Evolutionary conservation across 2,797 vertebrate genomes (phyloP), one percentile per base, ranked within the genome.

Genomic region (Notolepis coatsorum): DNA sequence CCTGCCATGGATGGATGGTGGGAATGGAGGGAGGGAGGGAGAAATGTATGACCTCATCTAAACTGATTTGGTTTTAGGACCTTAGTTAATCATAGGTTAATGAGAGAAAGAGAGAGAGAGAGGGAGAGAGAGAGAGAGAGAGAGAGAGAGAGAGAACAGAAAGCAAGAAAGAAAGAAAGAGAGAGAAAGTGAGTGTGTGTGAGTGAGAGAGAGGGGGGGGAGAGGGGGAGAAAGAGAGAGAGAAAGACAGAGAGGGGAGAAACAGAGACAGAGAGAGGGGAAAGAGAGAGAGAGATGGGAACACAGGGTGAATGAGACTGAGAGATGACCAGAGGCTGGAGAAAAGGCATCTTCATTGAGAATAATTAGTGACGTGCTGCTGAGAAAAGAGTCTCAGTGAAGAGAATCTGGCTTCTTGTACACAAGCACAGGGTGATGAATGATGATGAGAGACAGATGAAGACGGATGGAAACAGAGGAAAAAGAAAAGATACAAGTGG

Each of bases 11-110:
- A 74, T 41, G 33, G 56, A 84, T 33, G 73, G 81, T 87, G 77
- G 76, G 83, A 87, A 83, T 54, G 53, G 62, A 73, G 59, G 66
- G 73, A 77, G 70, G 66, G 58, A 61, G 31, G 0, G 10, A 52
- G 23, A 45, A 79, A 87, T 89, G 89, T 88, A 91, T 80, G 71
- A 81, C 71, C 42, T 60, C 49, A 8, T 58, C 69, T 60, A 65
- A 73, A 68, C 54, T 67, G 57, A 54, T 68, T 55, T 45, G 52
- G 57, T 61, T 81, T 71, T 57, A 62, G 64, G 39, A 54, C 48
- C 46, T 75, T 31, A 46, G 65, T 71, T 84, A 80, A 84, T 84
- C 70, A 59, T 66, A 82, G 65, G 69, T 81, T 84, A 65, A 82
- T 80, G 72, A 79, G 71, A 49, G 33, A 47, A 0, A 3, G 46